Conservation (phyloP, 2,888 invertebrate genomes). For the Ischnus inquisitorius region DNA sequence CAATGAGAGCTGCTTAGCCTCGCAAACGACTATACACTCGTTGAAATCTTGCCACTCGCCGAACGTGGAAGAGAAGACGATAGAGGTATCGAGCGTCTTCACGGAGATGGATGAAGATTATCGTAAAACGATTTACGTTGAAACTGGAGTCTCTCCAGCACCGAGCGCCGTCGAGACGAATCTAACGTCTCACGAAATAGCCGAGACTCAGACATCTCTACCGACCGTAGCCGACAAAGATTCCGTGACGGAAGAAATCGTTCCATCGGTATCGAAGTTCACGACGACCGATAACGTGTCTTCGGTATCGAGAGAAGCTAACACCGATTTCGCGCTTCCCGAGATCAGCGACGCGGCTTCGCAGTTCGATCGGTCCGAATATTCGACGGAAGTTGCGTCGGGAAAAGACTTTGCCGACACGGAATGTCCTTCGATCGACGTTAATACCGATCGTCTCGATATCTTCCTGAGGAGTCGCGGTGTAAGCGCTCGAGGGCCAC, state of each 20-base stretch:
- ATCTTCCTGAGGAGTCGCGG: conserved; percentile 56
- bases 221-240: conserved; percentile 14
- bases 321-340: conserved; percentile 40
- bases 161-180: conserved; percentile 11
- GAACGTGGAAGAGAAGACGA: conserved; percentile 14
- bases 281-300: conserved; percentile 44
- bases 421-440: conserved; percentile 34
- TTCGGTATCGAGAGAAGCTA: conserved; percentile 42
- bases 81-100: neutral
- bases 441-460: conserved; percentile 39
- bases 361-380: conserved; percentile 12
- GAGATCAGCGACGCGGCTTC: conserved; percentile 25
- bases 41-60: conserved; percentile 19
- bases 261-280: conserved; percentile 4
- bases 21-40: conserved; percentile 24
- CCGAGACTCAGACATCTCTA: conserved; percentile 39
- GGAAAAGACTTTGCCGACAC: conserved; percentile 60
- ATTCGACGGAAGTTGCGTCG: conserved; percentile 53
- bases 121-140: conserved; percentile 22
- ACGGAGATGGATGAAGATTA: conserved; percentile 52
- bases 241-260: conserved; percentile 50
- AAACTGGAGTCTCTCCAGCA: conserved; percentile 28
- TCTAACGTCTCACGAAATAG: conserved; percentile 22
- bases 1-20: conserved; percentile 19
- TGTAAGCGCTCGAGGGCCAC: conserved; percentile 43